A percentile compares a stretch with the other conserved stretches of the same genome.
Evolutionary conservation across 2,797 vertebrate genomes (phyloP).

Genomic region (Rhincodon typus): DNA sequence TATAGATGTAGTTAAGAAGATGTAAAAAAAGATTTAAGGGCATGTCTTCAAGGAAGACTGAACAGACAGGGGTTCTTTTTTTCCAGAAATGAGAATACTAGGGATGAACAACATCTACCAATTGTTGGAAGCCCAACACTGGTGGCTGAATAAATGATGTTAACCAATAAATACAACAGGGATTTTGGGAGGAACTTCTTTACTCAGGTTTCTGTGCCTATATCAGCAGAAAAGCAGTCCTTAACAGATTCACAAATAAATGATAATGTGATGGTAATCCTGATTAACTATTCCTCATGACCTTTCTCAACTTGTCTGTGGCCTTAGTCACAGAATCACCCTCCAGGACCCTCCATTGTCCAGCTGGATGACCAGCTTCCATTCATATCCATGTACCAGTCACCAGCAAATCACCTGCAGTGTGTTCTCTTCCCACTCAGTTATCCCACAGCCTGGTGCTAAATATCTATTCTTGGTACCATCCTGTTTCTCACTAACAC

Average conservation of each 20-base stretch:
- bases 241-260: background rate
- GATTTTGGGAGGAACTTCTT: background rate
- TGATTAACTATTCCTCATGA: background rate
- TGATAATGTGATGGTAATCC: background rate
- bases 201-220: background rate
- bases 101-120: background rate
- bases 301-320: background rate
- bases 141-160: background rate
- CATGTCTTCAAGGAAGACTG: background rate
- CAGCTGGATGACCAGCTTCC: background rate
- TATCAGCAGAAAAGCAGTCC: background rate
- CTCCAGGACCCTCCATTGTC: background rate
- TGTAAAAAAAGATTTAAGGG: background rate
- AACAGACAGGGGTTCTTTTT: background rate
- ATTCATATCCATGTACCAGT: background rate
- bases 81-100: background rate
- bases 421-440: background rate
- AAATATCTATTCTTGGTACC: background rate
- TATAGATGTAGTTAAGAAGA: background rate
- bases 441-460: too few relatives aligned
- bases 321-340: background rate
- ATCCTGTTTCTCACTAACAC: background rate
- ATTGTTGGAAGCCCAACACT: background rate
- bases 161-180: background rate
- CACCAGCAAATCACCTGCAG: background rate